phyloP scores from a whole-genome alignment of 2,113 vertebrate species.

The Hippocampus abdominalis region DNA sequence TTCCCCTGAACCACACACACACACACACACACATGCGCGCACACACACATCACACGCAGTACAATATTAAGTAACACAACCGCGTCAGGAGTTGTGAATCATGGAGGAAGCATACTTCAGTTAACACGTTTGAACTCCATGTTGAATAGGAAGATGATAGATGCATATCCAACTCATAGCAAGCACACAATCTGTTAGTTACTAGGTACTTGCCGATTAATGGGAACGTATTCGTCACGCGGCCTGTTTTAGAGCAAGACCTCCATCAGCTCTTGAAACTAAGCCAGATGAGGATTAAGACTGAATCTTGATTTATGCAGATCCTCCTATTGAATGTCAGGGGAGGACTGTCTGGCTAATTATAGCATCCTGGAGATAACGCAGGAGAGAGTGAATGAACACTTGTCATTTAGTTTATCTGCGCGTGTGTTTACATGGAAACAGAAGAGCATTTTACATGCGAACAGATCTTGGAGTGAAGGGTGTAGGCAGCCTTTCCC shows the following conservation, averaged over 20 bases:
- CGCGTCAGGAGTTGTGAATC: conserved; percentile 23
- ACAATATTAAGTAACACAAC: conserved; percentile 34
- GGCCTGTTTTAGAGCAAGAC: conserved; percentile 43
- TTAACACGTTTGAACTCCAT: background rate
- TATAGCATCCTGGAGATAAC: conserved; percentile 45
- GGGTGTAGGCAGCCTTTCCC: conserved; percentile 49
- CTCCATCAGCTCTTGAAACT: conserved; percentile 42
- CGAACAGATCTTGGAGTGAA: conserved; percentile 23
- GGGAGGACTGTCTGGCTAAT: conserved; percentile 53
- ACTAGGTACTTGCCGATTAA: conserved; percentile 38
- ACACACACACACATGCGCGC: too few relatives aligned
- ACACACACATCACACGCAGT: conserved; percentile 22
- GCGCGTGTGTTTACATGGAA: conserved; percentile 28
- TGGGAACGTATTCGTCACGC: conserved; percentile 32
- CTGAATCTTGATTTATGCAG: conserved; percentile 55
- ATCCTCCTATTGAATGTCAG: conserved; percentile 56
- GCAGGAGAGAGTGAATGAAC: conserved; percentile 29
- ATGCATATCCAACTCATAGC: conserved; percentile 2
- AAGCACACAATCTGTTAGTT: conserved; percentile 1
- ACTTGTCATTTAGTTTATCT: conserved; percentile 19
- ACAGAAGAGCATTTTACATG: conserved; percentile 20
- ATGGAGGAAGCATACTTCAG: background rate
- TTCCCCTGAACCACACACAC: conserved; percentile 36
- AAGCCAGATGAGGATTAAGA: conserved; percentile 60
- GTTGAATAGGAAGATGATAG: conserved; percentile 7